Conservation (phyloP, 64 coral and sea anemone species). For the Acropora tenuis region DNA sequence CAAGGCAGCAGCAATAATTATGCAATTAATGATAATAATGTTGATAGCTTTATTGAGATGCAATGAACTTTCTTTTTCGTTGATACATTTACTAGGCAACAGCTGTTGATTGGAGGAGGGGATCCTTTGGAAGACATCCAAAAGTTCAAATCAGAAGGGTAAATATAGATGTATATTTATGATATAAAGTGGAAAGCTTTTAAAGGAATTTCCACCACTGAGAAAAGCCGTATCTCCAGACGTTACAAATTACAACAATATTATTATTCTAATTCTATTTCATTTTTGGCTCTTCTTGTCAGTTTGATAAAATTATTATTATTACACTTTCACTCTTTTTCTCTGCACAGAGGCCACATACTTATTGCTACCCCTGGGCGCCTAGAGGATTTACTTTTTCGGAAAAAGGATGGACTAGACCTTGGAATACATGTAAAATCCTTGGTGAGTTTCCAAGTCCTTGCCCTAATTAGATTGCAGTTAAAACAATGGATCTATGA, state of each 20-base stretch:
- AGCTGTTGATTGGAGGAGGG: slow-evolving; percentile 87
- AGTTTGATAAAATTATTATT: too few species aligned
- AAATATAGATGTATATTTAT: not conserved
- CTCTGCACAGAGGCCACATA: slow-evolving; percentile 76
- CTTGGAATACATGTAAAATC: slow-evolving; percentile 79
- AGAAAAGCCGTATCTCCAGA: too few species aligned
- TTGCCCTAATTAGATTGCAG: too few species aligned
- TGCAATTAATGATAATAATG: too few species aligned
- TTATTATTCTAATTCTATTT: too few species aligned
- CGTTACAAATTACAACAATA: too few species aligned
- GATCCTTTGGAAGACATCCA: slow-evolving; percentile 77
- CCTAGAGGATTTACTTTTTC: slow-evolving; percentile 86
- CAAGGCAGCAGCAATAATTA: too few species aligned
- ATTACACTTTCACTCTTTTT: slow-evolving; percentile 1
- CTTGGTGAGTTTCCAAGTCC: slow-evolving; percentile 50
- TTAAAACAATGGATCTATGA: too few species aligned
- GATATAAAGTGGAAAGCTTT: too few species aligned
- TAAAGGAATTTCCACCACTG: too few species aligned
- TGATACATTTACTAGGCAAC: slow-evolving; percentile 65
- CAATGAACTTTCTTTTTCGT: not conserved
- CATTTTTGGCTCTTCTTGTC: too few species aligned
- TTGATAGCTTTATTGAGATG: too few species aligned
- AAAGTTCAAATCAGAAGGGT: slow-evolving; percentile 92
- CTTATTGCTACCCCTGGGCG: slow-evolving; percentile 92
- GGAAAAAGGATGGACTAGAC: slow-evolving; percentile 78